Evolutionary conservation across 2,888 invertebrate species (phyloP), one percentile per base, ranked within the genome.

Genomic region (Diarsia dahlii): DNA sequence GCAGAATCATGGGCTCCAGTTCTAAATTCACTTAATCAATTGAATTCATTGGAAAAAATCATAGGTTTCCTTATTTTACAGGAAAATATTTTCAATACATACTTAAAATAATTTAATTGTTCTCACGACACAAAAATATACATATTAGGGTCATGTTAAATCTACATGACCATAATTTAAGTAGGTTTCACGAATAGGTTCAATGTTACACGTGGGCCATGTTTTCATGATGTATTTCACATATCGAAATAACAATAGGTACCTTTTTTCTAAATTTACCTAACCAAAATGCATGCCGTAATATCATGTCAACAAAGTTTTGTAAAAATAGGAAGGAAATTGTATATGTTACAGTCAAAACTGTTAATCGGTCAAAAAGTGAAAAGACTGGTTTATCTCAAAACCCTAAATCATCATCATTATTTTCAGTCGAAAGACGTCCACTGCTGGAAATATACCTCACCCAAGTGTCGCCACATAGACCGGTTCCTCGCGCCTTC

Each of bases 61-160:
- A 34, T 28, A 9, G 8, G 48, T 56, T 69, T 56, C 65, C 62
- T 65, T 58, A 71, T 20, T 13, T 18, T 56, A 45, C 9, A 74
- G 78, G 74, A 82, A 82, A 81, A 75, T 20, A 54, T 12, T 15
- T 46, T 65, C 20, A 6, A 6, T 9, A 20, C 5, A 20, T 15
- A 34, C 2, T 28, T 58, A 45, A 12, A 48, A 39, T 34, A 48
- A 39, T 34, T 3, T 18, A 15, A 28, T 65, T 58, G 58, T 28
- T 48, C 46, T 56, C n/a, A 56, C 34, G 54, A 54, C 10, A 28
- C 63, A 69, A 45, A 18, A 6, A n/a, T 48, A 54, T 45, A 18
- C 13, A 68, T 54, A 45, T 63, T 39, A 39, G 5, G 3, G 56
- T 50, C 48, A 50, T n/a, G 9, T 58, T 28, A 66, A 5, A 39